Percentiles rank a stretch among this genome's conserved stretches.
Conservation (phyloP, 2,888 invertebrate species). For the Caenorhabditis panamensis region DNA sequence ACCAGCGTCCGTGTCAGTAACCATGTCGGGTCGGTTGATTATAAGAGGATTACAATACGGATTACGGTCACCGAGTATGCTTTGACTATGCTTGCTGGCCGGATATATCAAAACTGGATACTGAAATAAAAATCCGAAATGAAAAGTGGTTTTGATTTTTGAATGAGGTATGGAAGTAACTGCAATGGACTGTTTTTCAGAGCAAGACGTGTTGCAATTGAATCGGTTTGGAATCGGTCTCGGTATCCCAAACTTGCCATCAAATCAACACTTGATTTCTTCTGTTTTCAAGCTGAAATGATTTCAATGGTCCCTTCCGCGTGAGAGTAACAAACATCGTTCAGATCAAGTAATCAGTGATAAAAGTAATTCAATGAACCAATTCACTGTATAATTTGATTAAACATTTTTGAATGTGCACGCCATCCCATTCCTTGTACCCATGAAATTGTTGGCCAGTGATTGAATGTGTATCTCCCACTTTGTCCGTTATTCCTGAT, state of each 20-base stretch:
- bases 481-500: too few species aligned
- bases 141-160: background rate
- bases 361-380: too few species aligned
- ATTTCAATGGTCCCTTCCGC: background rate
- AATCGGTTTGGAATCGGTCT: background rate
- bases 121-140: conserved; percentile 6
- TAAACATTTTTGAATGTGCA: too few species aligned
- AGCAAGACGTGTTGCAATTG: conserved; percentile 10
- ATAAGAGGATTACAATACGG: conserved; percentile 60
- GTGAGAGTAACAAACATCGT: background rate
- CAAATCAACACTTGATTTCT: background rate
- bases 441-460: too few species aligned
- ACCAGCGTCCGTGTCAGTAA: conserved; percentile 21
- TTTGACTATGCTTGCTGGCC: conserved; percentile 29
- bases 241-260: background rate
- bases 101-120: conserved; percentile 51
- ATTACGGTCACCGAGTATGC: conserved; percentile 58
- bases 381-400: too few species aligned
- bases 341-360: background rate
- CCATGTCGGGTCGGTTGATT: conserved; percentile 54
- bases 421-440: too few species aligned
- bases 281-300: background rate
- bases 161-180: background rate
- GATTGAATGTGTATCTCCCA: too few species aligned
- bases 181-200: conserved; percentile 1